Conservation (phyloP, 2,888 invertebrate genomes). For the Drosophila lacicola region DNA sequence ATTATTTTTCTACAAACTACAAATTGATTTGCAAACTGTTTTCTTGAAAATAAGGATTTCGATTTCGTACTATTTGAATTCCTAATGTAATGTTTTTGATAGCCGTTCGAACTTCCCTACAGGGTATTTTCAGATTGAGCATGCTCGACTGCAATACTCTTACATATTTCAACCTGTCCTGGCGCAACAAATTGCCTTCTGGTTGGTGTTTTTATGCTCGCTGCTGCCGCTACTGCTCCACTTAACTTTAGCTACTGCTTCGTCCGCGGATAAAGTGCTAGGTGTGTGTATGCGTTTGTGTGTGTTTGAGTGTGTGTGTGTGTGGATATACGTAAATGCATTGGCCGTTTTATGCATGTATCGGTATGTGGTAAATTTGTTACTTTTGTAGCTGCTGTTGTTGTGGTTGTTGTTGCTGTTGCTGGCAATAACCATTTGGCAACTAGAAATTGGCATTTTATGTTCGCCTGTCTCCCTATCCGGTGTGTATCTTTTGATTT, state of each 20-base stretch:
- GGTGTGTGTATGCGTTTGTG: constrained; percentile 1
- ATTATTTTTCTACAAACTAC: too few relatives aligned
- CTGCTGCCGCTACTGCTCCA: constrained; percentile 61
- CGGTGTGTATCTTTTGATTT: constrained; percentile 71
- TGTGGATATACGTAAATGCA: constrained; percentile 46
- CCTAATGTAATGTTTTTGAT: too few relatives aligned
- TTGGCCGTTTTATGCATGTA: constrained; percentile 48
- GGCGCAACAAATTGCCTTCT: constrained; percentile 72
- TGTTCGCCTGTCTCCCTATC: constrained; percentile 65
- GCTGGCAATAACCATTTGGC: constrained; percentile 80
- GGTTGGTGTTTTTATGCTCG: constrained; percentile 43
- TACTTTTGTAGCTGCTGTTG: constrained; percentile 36
- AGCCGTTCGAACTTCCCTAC: neutral
- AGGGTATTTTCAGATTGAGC: neutral
- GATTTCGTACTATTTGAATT: too few relatives aligned
- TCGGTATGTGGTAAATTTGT: constrained; percentile 61
- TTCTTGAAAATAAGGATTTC: too few relatives aligned
- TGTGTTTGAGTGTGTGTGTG: constrained; percentile 11
- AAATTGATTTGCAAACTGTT: too few relatives aligned
- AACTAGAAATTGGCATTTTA: constrained; percentile 82
- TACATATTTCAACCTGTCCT: constrained; percentile 11
- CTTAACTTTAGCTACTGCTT: constrained; percentile 53
- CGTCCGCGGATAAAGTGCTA: constrained; percentile 16
- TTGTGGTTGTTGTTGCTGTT: constrained; percentile 23
- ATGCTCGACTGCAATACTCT: neutral